phyloP scores from a whole-genome alignment of 2,888 invertebrate genomes.

The Cetonia aurata region DNA sequence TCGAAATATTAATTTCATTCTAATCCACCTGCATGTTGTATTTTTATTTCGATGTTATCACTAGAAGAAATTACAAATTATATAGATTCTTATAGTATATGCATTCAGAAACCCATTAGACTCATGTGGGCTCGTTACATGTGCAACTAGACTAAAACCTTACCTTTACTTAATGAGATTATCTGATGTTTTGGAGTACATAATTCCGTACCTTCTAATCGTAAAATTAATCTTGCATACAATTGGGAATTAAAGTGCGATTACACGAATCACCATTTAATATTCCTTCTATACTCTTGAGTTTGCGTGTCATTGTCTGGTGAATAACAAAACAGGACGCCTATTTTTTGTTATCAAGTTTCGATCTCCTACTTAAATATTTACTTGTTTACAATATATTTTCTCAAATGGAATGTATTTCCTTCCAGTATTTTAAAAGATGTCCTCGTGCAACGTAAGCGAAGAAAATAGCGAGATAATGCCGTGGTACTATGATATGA shows the following conservation, averaged over 20 bases:
- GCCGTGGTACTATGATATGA: conserved; percentile 74
- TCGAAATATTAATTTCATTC: too few relatives aligned
- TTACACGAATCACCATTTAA: conserved; percentile 24
- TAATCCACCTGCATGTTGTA: too few relatives aligned
- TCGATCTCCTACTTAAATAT: conserved; percentile 50
- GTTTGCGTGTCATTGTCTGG: conserved; percentile 22
- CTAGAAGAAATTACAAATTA: too few relatives aligned
- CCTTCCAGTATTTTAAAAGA: not conserved
- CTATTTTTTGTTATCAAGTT: not conserved
- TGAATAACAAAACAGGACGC: conserved; percentile 10
- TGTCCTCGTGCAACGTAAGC: conserved; percentile 22
- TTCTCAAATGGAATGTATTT: not conserved
- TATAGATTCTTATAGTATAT: too few relatives aligned
- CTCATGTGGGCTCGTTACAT: not conserved
- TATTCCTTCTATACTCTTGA: conserved; percentile 16
- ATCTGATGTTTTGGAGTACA: not conserved
- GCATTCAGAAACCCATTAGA: too few relatives aligned
- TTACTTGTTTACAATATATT: conserved; percentile 52
- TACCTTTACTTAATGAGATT: not conserved
- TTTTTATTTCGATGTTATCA: too few relatives aligned
- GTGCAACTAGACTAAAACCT: not conserved
- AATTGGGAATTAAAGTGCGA: conserved; percentile 16
- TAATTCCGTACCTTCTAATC: not conserved
- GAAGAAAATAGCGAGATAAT: conserved; percentile 58
- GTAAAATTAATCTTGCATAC: conserved; percentile 11